phyloP scores from a whole-genome alignment of 2,113 vertebrate species.

The Grammomys surdaster region DNA sequence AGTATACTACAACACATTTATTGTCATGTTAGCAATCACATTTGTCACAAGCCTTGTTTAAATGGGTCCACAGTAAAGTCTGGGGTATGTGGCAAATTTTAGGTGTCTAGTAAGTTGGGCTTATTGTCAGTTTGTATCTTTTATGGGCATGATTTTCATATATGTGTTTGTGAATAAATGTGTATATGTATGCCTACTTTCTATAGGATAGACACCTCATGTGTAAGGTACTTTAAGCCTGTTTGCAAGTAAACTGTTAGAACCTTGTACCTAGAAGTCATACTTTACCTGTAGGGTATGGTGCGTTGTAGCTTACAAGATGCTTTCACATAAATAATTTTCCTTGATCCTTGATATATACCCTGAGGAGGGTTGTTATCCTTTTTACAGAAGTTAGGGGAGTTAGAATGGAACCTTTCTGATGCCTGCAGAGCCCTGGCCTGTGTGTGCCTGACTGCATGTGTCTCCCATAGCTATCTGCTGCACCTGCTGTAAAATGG shows the following conservation, averaged over 20 bases:
- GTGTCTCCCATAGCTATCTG: background rate
- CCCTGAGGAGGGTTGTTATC: background rate
- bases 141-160: background rate
- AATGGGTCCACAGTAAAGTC: background rate
- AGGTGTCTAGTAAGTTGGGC: background rate
- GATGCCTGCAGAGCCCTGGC: background rate
- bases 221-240: background rate
- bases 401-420: background rate
- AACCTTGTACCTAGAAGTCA: background rate
- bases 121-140: background rate
- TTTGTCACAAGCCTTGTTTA: background rate
- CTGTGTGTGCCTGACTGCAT: background rate
- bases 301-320: background rate
- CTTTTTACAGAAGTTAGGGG: background rate
- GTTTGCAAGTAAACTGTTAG: background rate
- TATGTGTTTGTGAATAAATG: background rate
- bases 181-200: background rate
- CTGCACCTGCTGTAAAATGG: background rate
- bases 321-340: background rate
- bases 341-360: background rate
- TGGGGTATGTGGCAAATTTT: background rate
- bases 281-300: background rate
- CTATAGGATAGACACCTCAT: background rate
- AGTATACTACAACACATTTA: background rate
- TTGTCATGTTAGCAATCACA: background rate